Conservation (phyloP, 2,888 invertebrate genomes). For the Hypolimnas misippus region DNA sequence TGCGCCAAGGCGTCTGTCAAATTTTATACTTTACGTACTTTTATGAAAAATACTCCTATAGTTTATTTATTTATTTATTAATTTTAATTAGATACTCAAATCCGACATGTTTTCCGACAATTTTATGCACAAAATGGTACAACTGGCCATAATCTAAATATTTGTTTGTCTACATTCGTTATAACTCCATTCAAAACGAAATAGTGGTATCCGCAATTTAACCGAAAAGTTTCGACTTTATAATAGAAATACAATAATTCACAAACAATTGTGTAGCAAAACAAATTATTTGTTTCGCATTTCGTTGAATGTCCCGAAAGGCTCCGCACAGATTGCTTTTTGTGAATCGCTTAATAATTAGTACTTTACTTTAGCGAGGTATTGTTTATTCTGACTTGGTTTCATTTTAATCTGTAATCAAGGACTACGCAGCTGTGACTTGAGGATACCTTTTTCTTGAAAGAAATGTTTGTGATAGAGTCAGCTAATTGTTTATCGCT, state of each 20-base stretch:
- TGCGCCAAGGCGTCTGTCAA: too few species aligned
- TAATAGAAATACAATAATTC: slow-evolving; percentile 12
- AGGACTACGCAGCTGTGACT: slow-evolving; percentile 23
- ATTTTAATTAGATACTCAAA: too few species aligned
- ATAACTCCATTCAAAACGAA: background rate
- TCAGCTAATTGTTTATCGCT: background rate
- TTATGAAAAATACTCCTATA: too few species aligned
- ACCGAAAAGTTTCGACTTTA: slow-evolving; percentile 5
- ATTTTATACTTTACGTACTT: too few species aligned
- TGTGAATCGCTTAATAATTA: slow-evolving; percentile 25
- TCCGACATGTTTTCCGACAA: too few species aligned
- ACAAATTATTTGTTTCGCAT: slow-evolving; percentile 11
- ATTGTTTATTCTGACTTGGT: slow-evolving; percentile 25
- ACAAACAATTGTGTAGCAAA: slow-evolving; percentile 5
- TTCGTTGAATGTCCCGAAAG: slow-evolving; percentile 11
- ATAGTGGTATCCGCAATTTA: background rate
- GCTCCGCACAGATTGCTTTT: slow-evolving; percentile 16
- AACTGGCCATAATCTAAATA: background rate
- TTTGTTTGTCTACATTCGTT: background rate
- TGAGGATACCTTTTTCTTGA: slow-evolving; percentile 21
- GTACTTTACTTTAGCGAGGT: slow-evolving; percentile 18
- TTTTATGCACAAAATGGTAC: too few species aligned
- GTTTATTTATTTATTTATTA: too few species aligned
- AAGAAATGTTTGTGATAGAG: slow-evolving; percentile 11
- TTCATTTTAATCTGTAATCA: slow-evolving; percentile 32